Conservation (phyloP, 2,113 vertebrate genomes). For the Rutilus rutilus region DNA sequence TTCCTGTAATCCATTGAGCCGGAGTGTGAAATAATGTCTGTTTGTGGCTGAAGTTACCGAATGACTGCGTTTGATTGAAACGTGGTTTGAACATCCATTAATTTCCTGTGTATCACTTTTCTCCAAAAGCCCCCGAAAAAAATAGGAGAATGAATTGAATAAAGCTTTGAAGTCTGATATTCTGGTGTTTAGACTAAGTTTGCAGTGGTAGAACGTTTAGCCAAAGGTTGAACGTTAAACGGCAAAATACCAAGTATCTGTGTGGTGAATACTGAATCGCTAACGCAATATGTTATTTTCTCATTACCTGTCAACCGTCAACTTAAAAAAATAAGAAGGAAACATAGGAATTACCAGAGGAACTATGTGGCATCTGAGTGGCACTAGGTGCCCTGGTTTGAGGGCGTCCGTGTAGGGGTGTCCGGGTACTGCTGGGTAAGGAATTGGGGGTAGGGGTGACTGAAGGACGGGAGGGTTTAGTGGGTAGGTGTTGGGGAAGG, state of each 20-base stretch:
- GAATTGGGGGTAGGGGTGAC: constrained; percentile 58
- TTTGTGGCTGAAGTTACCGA: constrained; percentile 30
- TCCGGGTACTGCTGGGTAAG: constrained; percentile 46
- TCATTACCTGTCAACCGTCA: constrained; percentile 13
- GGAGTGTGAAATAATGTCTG: constrained; percentile 58
- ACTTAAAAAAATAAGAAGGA: constrained; percentile 26
- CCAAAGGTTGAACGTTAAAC: background rate
- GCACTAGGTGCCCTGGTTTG: constrained; percentile 62
- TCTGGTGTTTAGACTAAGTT: constrained; percentile 6
- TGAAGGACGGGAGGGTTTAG: constrained; percentile 60
- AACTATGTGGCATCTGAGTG: constrained; percentile 62
- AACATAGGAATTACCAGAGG: constrained; percentile 69
- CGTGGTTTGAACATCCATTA: background rate
- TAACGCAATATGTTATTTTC: background rate
- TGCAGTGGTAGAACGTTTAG: background rate
- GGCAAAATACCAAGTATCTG: background rate
- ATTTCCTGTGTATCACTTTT: constrained; percentile 3
- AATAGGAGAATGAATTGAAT: background rate
- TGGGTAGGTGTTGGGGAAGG: constrained; percentile 55
- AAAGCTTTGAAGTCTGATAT: constrained; percentile 19
- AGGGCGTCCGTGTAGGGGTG: constrained; percentile 49
- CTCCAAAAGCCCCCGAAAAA: background rate
- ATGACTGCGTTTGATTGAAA: constrained; percentile 10
- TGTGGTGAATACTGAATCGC: background rate
- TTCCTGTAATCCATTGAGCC: constrained; percentile 59